Evolutionary conservation across 2,113 vertebrate genomes (phyloP).

Genomic region (Hystrix brachyura): DNA sequence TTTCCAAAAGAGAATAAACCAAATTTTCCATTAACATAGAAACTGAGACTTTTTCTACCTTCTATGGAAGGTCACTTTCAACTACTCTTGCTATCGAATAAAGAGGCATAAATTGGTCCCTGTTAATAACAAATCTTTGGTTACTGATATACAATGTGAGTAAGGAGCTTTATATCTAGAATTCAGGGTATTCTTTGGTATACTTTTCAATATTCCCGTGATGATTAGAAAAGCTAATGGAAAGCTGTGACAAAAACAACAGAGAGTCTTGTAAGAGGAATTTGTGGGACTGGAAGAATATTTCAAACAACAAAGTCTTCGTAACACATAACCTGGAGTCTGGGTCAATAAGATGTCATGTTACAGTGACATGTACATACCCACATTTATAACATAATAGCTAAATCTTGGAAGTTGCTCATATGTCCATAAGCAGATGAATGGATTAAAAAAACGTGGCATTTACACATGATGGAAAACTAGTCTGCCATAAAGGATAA

Average conservation of each 20-base stretch:
- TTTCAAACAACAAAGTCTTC: slow-evolving; percentile 50
- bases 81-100: not conserved
- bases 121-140: not conserved
- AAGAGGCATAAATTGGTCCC: not conserved
- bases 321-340: not conserved
- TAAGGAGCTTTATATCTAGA: not conserved
- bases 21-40: not conserved
- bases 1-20: not conserved
- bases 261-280: not conserved
- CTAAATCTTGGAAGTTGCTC: not conserved
- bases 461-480: not conserved
- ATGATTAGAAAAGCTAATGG: not conserved
- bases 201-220: not conserved
- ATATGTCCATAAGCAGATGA: not conserved
- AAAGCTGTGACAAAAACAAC: slow-evolving; percentile 46
- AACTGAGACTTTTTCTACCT: not conserved
- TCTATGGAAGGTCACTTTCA: not conserved
- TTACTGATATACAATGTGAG: not conserved
- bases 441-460: not conserved
- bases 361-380: not conserved
- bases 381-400: not conserved
- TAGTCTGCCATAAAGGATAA: not conserved
- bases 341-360: not conserved
- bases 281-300: not conserved
- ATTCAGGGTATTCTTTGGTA: not conserved